These are phyloP conservation scores for Microcebus jonahi DNA, from an alignment of 2,113 vertebrate species.

Conservation along the genomic window DNA sequence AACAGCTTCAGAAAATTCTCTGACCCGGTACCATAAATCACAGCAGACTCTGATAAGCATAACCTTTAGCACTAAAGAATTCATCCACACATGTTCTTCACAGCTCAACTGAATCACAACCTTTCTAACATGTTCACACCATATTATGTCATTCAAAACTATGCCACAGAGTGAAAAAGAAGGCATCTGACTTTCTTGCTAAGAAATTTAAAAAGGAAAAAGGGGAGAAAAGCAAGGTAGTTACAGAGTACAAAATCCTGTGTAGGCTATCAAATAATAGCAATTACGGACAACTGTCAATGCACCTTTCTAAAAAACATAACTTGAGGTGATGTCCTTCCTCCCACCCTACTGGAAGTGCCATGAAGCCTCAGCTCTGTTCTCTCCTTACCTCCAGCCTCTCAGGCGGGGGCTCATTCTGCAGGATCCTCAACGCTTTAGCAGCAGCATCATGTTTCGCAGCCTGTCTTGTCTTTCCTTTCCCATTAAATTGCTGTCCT, in stretches of 20 bases:
- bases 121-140: background rate
- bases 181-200: background rate
- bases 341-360: background rate
- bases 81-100: background rate
- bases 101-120: background rate
- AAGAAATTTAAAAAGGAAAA: background rate
- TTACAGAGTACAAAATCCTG: background rate
- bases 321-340: background rate
- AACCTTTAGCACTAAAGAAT: background rate
- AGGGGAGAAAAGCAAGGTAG: background rate
- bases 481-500: slow-evolving; percentile 97
- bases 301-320: background rate
- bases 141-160: background rate
- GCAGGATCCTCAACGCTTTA: slow-evolving; percentile 94
- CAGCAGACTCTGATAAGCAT: background rate
- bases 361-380: background rate
- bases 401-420: slow-evolving; percentile 94
- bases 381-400: slow-evolving; percentile 90
- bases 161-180: background rate
- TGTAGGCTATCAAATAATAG: background rate
- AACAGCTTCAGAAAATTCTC: background rate
- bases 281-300: background rate
- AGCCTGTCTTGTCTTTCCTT: slow-evolving; percentile 96
- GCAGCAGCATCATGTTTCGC: slow-evolving; percentile 96
- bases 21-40: background rate